Evolutionary conservation across 2,888 invertebrate species (phyloP).

Genomic region (Rutpela maculata): DNA sequence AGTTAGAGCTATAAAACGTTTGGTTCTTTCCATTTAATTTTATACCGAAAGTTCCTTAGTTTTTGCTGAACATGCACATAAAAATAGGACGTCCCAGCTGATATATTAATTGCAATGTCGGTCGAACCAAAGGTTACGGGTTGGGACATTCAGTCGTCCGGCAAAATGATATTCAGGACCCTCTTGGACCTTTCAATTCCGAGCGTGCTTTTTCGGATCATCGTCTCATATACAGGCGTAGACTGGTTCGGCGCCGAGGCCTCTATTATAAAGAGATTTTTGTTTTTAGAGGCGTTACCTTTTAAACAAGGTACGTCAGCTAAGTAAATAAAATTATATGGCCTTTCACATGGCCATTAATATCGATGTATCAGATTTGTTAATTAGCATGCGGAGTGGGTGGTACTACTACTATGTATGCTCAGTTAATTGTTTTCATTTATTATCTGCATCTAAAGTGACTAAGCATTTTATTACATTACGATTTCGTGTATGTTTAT

Average conservation of each 20-base stretch:
- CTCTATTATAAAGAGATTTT: constrained; percentile 69
- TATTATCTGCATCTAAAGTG: constrained; percentile 52
- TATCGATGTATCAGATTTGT: constrained; percentile 63
- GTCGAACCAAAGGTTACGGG: constrained; percentile 34
- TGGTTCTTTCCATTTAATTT: constrained; percentile 22
- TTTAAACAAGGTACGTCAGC: constrained; percentile 67
- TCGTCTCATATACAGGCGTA: constrained; percentile 22
- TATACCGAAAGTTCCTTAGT: constrained; percentile 26
- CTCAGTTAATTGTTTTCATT: constrained; percentile 58
- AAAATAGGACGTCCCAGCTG: constrained; percentile 30
- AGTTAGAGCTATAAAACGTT: constrained; percentile 21
- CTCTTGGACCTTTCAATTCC: constrained; percentile 34
- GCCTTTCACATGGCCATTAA: constrained; percentile 66
- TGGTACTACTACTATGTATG: constrained; percentile 58
- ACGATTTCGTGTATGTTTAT: constrained; percentile 28
- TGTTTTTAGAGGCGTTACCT: constrained; percentile 69
- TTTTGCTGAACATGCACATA: constrained; percentile 23
- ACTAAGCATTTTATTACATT: constrained; percentile 29
- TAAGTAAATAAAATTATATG: constrained; percentile 71
- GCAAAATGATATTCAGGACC: constrained; percentile 42
- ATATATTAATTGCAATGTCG: constrained; percentile 39
- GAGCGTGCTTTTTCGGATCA: constrained; percentile 26
- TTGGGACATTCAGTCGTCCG: constrained; percentile 29
- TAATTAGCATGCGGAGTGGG: constrained; percentile 64
- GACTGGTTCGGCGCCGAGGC: constrained; percentile 60